Conservation (phyloP, 92 coral and sea anemone species). For the Anthopleura xanthogrammica region DNA sequence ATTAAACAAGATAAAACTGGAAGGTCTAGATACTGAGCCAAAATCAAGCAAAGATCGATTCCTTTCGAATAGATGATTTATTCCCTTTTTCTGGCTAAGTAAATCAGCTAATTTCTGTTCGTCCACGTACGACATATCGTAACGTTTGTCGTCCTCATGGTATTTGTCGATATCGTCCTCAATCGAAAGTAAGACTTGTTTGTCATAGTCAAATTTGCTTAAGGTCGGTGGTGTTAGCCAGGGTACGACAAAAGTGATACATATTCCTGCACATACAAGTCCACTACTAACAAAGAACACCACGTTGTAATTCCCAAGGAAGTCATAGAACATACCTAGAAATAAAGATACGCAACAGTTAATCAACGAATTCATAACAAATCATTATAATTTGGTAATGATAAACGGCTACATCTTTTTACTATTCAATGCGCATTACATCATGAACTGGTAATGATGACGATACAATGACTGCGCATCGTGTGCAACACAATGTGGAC, state of each 20-base stretch:
- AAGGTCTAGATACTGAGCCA: slow-evolving; percentile 44
- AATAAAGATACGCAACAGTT: background rate
- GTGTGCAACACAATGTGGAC: background rate
- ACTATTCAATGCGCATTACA: background rate
- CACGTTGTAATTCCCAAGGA: slow-evolving; percentile 67
- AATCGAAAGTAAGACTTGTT: slow-evolving; percentile 2
- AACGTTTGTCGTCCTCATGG: slow-evolving; percentile 22
- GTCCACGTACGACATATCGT: slow-evolving; percentile 28
- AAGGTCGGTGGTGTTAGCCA: slow-evolving; percentile 29
- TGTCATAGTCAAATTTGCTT: background rate
- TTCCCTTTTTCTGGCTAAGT: slow-evolving; percentile 19
- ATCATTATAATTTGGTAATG: too few species aligned
- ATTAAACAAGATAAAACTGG: slow-evolving; percentile 64
- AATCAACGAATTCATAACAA: background rate
- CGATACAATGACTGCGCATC: background rate
- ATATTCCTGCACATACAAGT: slow-evolving; percentile 61
- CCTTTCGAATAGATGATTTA: slow-evolving; percentile 25
- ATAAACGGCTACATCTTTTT: background rate
- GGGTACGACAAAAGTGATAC: slow-evolving; percentile 79
- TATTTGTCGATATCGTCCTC: slow-evolving; percentile 11
- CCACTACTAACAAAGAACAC: slow-evolving; percentile 79
- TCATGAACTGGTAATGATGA: background rate
- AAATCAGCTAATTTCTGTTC: slow-evolving; percentile 34
- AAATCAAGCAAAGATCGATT: slow-evolving; percentile 22
- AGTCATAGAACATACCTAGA: slow-evolving; percentile 76